phyloP scores from a whole-genome alignment of 2,113 vertebrate species.

The Pterocles gutturalis region DNA sequence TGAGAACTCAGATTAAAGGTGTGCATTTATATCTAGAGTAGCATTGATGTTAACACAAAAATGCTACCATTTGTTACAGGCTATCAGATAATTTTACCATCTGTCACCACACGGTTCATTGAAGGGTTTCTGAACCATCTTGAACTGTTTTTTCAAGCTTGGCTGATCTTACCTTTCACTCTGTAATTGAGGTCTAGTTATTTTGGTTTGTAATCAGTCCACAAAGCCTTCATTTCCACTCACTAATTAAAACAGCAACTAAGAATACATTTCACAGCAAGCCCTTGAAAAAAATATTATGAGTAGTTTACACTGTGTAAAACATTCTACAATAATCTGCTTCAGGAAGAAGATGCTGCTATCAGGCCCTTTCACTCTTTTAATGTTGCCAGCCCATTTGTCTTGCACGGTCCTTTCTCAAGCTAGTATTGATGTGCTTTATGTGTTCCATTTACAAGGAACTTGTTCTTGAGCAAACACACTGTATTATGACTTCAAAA shows the following conservation, averaged over 20 bases:
- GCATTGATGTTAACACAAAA: not conserved
- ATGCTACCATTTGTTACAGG: not conserved
- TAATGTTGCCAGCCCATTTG: not conserved
- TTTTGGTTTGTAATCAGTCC: not conserved
- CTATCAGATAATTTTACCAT: not conserved
- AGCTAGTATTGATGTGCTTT: not conserved
- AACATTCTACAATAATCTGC: not conserved
- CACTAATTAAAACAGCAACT: not conserved
- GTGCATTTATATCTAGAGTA: not conserved
- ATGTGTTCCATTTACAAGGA: not conserved
- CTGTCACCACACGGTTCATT: not conserved
- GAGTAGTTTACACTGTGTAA: not conserved
- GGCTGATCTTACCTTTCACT: not conserved
- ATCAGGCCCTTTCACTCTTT: not conserved
- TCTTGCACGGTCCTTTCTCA: not conserved
- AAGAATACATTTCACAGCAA: not conserved
- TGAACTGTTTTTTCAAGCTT: slow-evolving; percentile 11
- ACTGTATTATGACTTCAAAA: not conserved
- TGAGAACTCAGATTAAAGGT: not conserved
- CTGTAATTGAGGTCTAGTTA: not conserved
- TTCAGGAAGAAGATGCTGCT: not conserved
- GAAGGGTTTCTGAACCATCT: not conserved
- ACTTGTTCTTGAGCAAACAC: not conserved
- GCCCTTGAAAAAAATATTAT: not conserved
- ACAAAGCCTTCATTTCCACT: not conserved